These are phyloP conservation scores for Lordiphosa andalusiaca DNA, from an alignment of 2,888 invertebrate species.

Conservation along the genomic window DNA sequence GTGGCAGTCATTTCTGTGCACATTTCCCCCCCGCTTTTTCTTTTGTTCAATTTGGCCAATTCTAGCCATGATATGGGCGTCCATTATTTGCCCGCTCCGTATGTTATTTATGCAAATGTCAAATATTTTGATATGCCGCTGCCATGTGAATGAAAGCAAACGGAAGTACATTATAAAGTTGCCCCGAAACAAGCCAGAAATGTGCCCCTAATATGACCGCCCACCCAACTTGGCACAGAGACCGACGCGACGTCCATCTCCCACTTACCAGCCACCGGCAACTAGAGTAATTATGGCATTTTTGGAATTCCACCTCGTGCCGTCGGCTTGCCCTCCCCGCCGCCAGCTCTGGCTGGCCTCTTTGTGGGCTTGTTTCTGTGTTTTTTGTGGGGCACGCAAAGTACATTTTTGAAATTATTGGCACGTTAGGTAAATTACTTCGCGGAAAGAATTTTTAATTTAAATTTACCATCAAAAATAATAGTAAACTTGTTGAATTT, in stretches of 20 bases:
- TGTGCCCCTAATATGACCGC: slow-evolving; percentile 57
- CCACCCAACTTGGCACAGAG: slow-evolving; percentile 12
- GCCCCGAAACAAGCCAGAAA: slow-evolving; percentile 63
- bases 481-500: slow-evolving; percentile 23
- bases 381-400: slow-evolving; percentile 18
- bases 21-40: slow-evolving; percentile 26
- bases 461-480: slow-evolving; percentile 26
- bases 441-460: slow-evolving; percentile 66
- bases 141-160: slow-evolving; percentile 67
- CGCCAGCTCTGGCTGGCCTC: not conserved
- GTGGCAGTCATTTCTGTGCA: slow-evolving; percentile 34
- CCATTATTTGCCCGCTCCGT: slow-evolving; percentile 25
- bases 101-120: slow-evolving; percentile 72
- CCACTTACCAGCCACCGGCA: slow-evolving; percentile 30
- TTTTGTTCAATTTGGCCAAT: slow-evolving; percentile 61
- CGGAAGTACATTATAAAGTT: slow-evolving; percentile 72
- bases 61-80: slow-evolving; percentile 40
- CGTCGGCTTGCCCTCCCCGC: not conserved
- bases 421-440: slow-evolving; percentile 64
- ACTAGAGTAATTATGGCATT: slow-evolving; percentile 68
- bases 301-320: slow-evolving; percentile 46
- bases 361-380: slow-evolving; percentile 28
- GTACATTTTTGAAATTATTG: slow-evolving; percentile 64
- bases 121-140: slow-evolving; percentile 72
- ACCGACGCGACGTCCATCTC: slow-evolving; percentile 5